Percentiles rank a stretch among this genome's conserved stretches.
phyloP scores from a whole-genome alignment of 2,888 invertebrate genomes.

The Antitype chi region DNA sequence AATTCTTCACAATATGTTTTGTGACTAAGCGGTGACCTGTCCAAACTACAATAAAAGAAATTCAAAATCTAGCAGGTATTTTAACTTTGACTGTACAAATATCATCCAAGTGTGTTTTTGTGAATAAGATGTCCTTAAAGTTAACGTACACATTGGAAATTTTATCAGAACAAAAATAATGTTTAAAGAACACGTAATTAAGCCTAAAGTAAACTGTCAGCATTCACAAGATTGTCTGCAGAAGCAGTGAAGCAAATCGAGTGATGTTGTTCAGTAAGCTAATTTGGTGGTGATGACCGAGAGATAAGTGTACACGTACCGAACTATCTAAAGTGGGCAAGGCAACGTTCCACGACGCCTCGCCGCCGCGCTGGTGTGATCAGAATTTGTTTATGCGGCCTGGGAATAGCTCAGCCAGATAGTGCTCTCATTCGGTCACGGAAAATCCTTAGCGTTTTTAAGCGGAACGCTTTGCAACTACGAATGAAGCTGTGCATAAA shows the following conservation, averaged over 20 bases:
- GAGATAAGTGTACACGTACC: slow-evolving; percentile 63
- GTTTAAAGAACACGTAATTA: background rate
- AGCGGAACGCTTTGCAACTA: slow-evolving; percentile 85
- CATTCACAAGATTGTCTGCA: slow-evolving; percentile 11
- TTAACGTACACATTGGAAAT: background rate
- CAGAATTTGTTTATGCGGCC: slow-evolving; percentile 87
- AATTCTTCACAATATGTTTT: slow-evolving; percentile 51
- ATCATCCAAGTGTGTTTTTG: background rate
- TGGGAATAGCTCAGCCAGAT: slow-evolving; percentile 85
- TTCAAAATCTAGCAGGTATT: background rate
- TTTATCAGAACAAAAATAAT: background rate
- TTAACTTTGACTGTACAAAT: slow-evolving; percentile 2
- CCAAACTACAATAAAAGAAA: slow-evolving; percentile 23
- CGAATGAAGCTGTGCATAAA: slow-evolving; percentile 85
- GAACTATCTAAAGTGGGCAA: slow-evolving; percentile 68
- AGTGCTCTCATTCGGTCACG: slow-evolving; percentile 86
- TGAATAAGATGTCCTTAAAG: background rate
- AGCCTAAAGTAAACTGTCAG: background rate
- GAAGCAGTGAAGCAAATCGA: slow-evolving; percentile 41
- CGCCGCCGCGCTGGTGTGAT: slow-evolving; percentile 81
- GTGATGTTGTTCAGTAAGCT: slow-evolving; percentile 46
- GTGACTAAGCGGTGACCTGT: slow-evolving; percentile 36
- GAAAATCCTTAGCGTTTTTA: slow-evolving; percentile 88
- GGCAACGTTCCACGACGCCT: slow-evolving; percentile 60
- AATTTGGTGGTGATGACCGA: slow-evolving; percentile 62